Percentiles rank a stretch among this genome's conserved stretches.
phyloP scores from a whole-genome alignment of 2,797 vertebrate genomes.

The Microchirus variegatus region DNA sequence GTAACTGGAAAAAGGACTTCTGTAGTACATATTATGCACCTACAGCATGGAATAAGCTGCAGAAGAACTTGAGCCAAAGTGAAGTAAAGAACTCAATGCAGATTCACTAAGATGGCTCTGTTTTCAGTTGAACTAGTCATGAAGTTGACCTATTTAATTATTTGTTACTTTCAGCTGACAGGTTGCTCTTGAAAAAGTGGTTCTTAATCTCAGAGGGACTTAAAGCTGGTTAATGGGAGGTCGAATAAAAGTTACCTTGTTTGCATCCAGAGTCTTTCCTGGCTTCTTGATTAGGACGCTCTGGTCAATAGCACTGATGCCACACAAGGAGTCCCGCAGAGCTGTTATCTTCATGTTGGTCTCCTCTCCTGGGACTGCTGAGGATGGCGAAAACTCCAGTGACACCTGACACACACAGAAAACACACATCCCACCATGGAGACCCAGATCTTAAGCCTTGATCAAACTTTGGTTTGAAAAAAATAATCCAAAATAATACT shows the following conservation, averaged over 20 bases:
- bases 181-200: no score
- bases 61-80: no score
- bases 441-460: neutral
- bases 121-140: no score
- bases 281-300: constrained; percentile 84
- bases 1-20: no score
- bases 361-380: constrained; percentile 79
- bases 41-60: no score
- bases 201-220: no score
- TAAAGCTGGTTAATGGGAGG: neutral
- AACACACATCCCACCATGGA: constrained; percentile 1
- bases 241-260: constrained; percentile 66
- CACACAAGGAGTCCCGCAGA: constrained; percentile 84
- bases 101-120: no score
- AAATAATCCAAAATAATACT: no score
- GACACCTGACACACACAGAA: constrained; percentile 75
- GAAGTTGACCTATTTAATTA: no score
- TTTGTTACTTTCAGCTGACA: no score
- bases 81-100: no score
- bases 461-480: neutral
- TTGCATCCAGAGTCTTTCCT: constrained; percentile 71
- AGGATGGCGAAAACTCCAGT: constrained; percentile 73
- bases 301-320: constrained; percentile 84
- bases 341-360: constrained; percentile 70
- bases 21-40: no score